A percentile compares a stretch with the other conserved stretches of the same genome.
Conservation (phyloP, 1,140 invertebrate species). For the Drosophila murphyi region DNA sequence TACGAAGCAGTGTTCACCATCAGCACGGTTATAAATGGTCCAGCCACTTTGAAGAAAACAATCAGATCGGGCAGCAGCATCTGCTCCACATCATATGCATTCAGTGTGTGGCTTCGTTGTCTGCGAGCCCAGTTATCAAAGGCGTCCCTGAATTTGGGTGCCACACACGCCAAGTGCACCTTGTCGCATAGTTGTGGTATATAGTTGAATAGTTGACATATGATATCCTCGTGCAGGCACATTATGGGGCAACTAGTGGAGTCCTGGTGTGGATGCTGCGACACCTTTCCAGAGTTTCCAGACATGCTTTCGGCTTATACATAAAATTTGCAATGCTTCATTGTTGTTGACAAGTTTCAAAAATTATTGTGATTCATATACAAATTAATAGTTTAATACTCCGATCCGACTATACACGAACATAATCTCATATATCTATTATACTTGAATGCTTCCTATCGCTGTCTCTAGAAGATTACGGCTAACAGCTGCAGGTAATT, state of each 20-base stretch:
- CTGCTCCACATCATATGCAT: constrained; percentile 48
- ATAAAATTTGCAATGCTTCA: constrained; percentile 53
- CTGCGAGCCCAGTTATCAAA: constrained; percentile 52
- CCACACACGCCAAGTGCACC: constrained; percentile 52
- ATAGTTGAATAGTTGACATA: constrained; percentile 37
- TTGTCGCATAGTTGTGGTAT: constrained; percentile 49
- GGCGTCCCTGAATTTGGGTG: constrained; percentile 44
- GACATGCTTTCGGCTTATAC: constrained; percentile 31
- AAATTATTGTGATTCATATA: background rate
- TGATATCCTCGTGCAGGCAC: constrained; percentile 54
- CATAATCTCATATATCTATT: background rate
- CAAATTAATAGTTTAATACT: background rate
- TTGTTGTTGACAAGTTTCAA: constrained; percentile 32
- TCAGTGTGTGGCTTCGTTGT: constrained; percentile 22
- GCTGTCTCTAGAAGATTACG: constrained; percentile 41
- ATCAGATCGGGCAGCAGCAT: constrained; percentile 61
- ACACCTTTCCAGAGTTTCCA: background rate
- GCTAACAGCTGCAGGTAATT: constrained; percentile 66
- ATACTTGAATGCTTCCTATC: constrained; percentile 49
- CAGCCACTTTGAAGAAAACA: constrained; percentile 58
- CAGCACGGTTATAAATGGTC: constrained; percentile 48
- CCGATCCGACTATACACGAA: background rate
- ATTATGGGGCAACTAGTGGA: constrained; percentile 25
- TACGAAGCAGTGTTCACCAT: constrained; percentile 47
- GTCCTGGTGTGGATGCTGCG: background rate